Base-by-base conservation (phyloP, 2,888 invertebrate genomes). In the Microplitis manilae region DNA sequence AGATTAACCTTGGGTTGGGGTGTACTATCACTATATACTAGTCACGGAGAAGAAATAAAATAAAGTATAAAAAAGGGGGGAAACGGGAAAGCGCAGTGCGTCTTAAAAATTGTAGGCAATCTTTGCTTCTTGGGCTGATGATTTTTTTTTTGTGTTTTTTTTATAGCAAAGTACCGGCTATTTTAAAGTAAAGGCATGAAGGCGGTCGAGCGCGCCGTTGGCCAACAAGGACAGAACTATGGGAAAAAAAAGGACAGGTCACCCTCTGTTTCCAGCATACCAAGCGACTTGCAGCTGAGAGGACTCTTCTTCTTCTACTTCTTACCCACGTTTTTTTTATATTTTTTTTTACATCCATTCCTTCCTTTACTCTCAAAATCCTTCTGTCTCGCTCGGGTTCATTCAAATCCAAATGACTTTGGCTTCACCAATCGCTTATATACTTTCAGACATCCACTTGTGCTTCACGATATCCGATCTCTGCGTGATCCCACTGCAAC, bases 1-100 rank as follows among this genome's bases (percentile, higher is more conserved):
- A 60, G 68, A 73, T 76, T 79, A 81, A 79, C 82, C 82, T 82
- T 82, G 79, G 80, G 70, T 60, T 61, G 69, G 79, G 81, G 79
- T 41, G 81, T 81, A 81, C 81, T 30, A 30, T 30, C 30, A 30
- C 30, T 30, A 30, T 30, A 79, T 81, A 41, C 39, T 41, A 65
- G 65, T 50, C 15, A 71, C 39, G 30, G 60, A 17, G 6, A 39
- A 20, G 59, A 20, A 61, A 39, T 30, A 38, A 20, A 17, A 50
- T 59, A 50, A 41, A 69, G 59, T 50, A 50, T 50, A 59, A 50
- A 70, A 59, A 64, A 60, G 38, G 13, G 39, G 40, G 41, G 7
- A 15, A 50, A 60, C 61, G 76, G 61, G 76, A 75, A 69, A 74
- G 68, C 68, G 67, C 71, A 62, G 59, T 67, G 72, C 65, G 74